These are phyloP conservation scores for Rapana venosa DNA, from an alignment of 2,888 invertebrate species.

Conservation along the genomic window DNA sequence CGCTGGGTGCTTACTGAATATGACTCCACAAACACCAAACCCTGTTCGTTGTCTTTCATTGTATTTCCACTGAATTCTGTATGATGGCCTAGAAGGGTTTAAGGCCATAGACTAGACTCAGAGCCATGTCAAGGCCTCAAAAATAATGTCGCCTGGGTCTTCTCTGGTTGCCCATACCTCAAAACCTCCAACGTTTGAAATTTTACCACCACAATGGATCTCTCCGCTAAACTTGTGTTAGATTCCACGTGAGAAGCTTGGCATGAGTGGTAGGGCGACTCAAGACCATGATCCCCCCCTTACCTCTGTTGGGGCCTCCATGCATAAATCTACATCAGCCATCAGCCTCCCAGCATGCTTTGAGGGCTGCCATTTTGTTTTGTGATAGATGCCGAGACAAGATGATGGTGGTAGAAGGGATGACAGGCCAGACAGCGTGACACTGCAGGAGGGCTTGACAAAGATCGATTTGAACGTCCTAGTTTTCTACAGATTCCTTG, in stretches of 20 bases:
- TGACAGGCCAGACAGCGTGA: background rate
- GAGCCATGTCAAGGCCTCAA: background rate
- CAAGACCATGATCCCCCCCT: background rate
- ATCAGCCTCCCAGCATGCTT: slow-evolving; percentile 17
- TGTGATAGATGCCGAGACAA: background rate
- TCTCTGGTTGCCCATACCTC: background rate
- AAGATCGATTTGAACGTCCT: slow-evolving; percentile 2
- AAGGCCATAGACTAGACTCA: no score
- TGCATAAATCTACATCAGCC: slow-evolving; percentile 24
- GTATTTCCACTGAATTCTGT: no score
- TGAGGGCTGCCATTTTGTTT: slow-evolving; percentile 8
- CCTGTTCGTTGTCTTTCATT: no score
- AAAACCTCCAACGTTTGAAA: background rate
- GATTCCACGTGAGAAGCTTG: background rate
- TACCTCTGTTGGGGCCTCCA: background rate
- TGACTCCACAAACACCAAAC: no score
- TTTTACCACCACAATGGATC: background rate
- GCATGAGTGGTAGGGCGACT: background rate
- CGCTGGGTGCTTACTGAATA: no score
- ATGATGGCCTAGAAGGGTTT: no score
- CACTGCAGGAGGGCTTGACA: background rate
- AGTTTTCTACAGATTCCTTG: background rate
- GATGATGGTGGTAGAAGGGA: background rate
- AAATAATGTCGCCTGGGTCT: no score
- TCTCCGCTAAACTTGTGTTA: background rate